phyloP scores from a whole-genome alignment of 37 sponge, comb jelly and placozoan species.

The Ephydatia muelleri region DNA sequence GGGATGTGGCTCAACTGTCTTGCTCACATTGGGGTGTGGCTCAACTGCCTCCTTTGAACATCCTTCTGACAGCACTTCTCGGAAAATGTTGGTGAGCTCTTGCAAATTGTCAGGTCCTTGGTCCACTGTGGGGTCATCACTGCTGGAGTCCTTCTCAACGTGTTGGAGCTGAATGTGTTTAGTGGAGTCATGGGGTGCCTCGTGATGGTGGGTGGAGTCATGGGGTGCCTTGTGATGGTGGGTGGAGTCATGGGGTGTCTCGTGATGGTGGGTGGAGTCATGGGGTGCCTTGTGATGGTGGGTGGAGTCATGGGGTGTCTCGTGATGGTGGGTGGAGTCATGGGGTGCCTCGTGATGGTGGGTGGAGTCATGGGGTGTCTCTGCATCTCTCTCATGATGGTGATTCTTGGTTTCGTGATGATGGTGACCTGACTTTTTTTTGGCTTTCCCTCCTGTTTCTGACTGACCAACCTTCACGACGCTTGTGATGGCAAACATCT shows the following conservation, averaged over 20 bases:
- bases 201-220: no score
- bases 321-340: no score
- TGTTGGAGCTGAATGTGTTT: no score
- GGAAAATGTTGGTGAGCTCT: not conserved
- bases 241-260: no score
- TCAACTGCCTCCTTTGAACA: not conserved
- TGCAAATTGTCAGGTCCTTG: not conserved
- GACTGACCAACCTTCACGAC: not conserved
- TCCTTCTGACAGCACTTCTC: not conserved
- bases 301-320: no score
- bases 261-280: no score
- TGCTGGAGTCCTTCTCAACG: not conserved
- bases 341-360: no score
- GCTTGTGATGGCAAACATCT: not conserved
- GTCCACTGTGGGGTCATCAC: not conserved
- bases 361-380: no score
- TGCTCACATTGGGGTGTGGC: not conserved
- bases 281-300: no score
- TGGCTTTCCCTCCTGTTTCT: constrained; percentile 2
- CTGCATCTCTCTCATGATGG: not conserved
- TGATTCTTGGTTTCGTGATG: not conserved
- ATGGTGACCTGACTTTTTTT: not conserved
- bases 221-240: no score
- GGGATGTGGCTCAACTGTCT: not conserved
- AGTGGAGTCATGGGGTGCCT: no score